Conservation (phyloP, 2,113 vertebrate species). For the Propithecus coquereli region DNA sequence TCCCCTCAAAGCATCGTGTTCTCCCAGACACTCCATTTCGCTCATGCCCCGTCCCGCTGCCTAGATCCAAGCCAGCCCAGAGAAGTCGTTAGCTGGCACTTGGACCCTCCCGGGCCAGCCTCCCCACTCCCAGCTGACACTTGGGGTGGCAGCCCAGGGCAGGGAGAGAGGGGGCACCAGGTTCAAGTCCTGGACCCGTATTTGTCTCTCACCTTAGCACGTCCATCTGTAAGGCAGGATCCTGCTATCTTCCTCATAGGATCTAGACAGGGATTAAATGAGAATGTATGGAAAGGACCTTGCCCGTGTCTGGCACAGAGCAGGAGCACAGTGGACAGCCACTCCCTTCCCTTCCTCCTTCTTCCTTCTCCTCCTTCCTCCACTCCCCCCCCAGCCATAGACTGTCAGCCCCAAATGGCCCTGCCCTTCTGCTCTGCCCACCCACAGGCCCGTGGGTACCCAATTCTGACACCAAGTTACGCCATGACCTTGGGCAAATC, state of each 20-base stretch:
- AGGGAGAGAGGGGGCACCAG: not conserved
- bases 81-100: not conserved
- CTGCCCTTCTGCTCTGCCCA: not conserved
- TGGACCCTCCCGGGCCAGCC: not conserved
- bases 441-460: not conserved
- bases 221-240: not conserved
- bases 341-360: not conserved
- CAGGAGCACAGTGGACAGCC: not conserved
- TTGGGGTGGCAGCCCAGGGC: not conserved
- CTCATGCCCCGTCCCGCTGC: not conserved
- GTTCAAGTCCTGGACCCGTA: not conserved
- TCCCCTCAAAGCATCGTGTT: not conserved
- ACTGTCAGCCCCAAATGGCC: not conserved
- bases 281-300: not conserved
- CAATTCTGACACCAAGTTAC: not conserved
- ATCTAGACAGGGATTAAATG: not conserved
- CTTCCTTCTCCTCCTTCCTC: not conserved
- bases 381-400: not conserved
- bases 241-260: not conserved
- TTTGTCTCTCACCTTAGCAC: not conserved
- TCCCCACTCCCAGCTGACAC: not conserved
- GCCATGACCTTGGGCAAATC: not conserved
- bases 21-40: not conserved
- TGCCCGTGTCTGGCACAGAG: rapidly evolving
- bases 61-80: not conserved